Evolutionary conservation across 2,113 vertebrate genomes (phyloP), one percentile per base, ranked within the genome.

Genomic region (Otus sunia): DNA sequence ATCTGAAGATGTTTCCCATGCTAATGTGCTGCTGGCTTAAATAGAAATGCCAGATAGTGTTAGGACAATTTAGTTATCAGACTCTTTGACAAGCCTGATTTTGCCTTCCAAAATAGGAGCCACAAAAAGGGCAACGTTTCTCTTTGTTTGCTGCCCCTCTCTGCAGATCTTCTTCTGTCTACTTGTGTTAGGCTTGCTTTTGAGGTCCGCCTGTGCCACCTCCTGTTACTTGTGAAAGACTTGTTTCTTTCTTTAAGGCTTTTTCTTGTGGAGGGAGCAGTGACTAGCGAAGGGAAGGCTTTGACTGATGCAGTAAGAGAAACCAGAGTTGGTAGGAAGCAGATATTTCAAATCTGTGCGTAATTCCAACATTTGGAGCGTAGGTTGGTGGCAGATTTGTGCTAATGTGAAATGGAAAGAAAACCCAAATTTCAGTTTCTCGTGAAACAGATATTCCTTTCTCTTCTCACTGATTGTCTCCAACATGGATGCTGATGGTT

Each of bases 331-430:
- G 27, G 75, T 88, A 84, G 60, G 83, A 88, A 93, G 34, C 20
- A 58, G 78, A 53, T 84, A 74, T 77, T 92, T 88, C 72, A 75
- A 63, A 84, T 75, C 86, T 84, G 66, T 93, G 76, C 45, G 43
- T 68, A 89, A 78, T 89, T 94, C 62, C 73, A 89, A 56, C 88
- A 91, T 91, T 94, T 95, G 79, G 86, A 97, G 89, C 12, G 43
- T 92, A 66, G 93, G 90, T 77, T 92, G 77, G 52, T 79, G 69
- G 60, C 80, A 91, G 76, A 85, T 95, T 90, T 86, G 34, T 80
- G 74, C 53, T 94, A 82, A 92, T 79, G n/a, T 84, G 49, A 90
- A 89, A 85, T 92, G 60, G 43, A 93, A 95, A 73, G 60, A 92
- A 95, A 6, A 5, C 37, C n/a, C 63, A 63, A 67, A 92, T 78